Base-by-base conservation (phyloP, 2,113 vertebrate species). In the Lates calcarifer region DNA sequence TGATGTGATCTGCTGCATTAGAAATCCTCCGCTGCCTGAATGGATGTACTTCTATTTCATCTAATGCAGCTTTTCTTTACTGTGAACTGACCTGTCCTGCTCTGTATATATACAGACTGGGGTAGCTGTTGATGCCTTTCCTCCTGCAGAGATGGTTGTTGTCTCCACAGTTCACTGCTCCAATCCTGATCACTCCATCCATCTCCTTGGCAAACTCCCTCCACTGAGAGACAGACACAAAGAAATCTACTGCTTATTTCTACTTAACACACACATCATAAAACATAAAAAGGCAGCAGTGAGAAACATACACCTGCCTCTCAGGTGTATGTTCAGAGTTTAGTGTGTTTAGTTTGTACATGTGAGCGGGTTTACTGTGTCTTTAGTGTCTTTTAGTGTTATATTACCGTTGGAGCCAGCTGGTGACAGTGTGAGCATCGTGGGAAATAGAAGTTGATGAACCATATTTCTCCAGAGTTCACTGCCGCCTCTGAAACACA, bases 401-500 rank as follows among this genome's bases (percentile, higher is more conserved):
- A 8, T 17, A 5, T 33, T 95, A 99, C 98, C 76, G 96, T 97
- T 6, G 98, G 98, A 81, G 98, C 98, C 81, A 99, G 95, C 22
- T 98, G 94, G 87, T 99, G 98, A 92, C 98, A 99, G 91, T 99
- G 98, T 2, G 98, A 99, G 69, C 98, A 99, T 37, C 97, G 96
- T 56, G 98, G 97, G 69, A 96, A 99, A 89, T 99, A 99, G 88
- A 99, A 99, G 92, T 99, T 99, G 85, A 99, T 94, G 92, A 99
- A 99, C 98, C 98, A 99, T 76, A 99, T 93, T 80, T 99, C 98
- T 89, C 98, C 98, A 7, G 98, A 99, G 83, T 96, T 96, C 77
- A 99, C 95, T 61, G 97, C 98, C 63, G 97, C 96, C 90, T 94
- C 92, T 93, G 85, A 71, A 89, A 87, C 47, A 87, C 47, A 85